Base-by-base conservation (phyloP, 2,888 invertebrate genomes). In the Diarsia brunnea region DNA sequence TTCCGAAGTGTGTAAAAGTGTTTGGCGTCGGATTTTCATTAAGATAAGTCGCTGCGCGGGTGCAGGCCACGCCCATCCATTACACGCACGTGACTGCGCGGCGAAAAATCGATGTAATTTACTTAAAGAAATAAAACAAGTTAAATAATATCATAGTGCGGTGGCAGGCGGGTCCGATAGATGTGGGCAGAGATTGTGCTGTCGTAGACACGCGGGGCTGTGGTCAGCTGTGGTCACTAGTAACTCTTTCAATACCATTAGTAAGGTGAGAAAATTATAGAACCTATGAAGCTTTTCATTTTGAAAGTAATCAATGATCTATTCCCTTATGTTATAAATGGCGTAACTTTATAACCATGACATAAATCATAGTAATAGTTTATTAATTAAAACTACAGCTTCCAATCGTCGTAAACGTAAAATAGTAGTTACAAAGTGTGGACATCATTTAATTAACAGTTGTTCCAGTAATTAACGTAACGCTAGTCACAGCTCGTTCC, bases 21-120 rank as follows among this genome's bases (percentile, higher is more conserved):
- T 90, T 88, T 75, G 76, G 78, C 75, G 72, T 69, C 67, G 90
- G 89, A 89, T 89, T 91, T 90, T 89, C 88, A 91, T 91, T 91
- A 91, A 83, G 90, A 90, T 91, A 90, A 89, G 84, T 84, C 66
- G 66, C 75, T 88, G 88, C 85, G 90, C 87, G 73, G 75, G 89
- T 89, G 87, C 90, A 80, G 65, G 74, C 80, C 53, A 72, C 88
- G 84, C 88, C 88, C 64, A 43, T 45, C 81, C 78, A 87, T 86
- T 86, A 84, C 78, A 64, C 65, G 82, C 88, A 81, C 88, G 87
- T 86, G 88, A 87, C 78, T 81, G 69, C 51, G 69, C 65, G 45
- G 73, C 55, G 65, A 78, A 82, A 81, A 75, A 80, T 75, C 69
- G 73, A 70, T 65, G 69, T 79, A 85, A 85, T 87, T 87, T 87